Percentiles rank a stretch among this genome's conserved stretches.
phyloP scores from a whole-genome alignment of 2,888 invertebrate genomes.

The Euclidia mi region DNA sequence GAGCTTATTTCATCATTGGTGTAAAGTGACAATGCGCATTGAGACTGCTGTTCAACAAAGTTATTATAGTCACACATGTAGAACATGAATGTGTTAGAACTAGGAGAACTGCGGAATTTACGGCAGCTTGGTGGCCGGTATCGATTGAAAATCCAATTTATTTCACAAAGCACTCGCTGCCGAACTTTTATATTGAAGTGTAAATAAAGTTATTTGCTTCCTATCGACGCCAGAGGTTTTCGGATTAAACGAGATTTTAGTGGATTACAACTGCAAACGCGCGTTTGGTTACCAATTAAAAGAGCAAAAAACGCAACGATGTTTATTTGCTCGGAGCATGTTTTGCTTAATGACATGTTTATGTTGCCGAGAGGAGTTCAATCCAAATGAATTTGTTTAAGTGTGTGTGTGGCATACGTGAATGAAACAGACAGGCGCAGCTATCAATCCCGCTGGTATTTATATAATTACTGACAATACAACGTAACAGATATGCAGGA shows the following conservation, averaged over 20 bases:
- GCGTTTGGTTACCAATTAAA: neutral
- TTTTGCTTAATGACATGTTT: conserved; percentile 1
- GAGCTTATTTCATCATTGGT: conserved; percentile 21
- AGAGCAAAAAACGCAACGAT: no score
- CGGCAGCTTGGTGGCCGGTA: conserved; percentile 13
- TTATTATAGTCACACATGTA: conserved; percentile 25
- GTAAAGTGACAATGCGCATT: no score
- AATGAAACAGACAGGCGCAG: conserved; percentile 39
- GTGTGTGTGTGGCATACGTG: conserved; percentile 26
- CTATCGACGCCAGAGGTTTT: conserved; percentile 26
- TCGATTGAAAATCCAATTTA: conserved; percentile 43
- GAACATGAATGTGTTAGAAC: conserved; percentile 15
- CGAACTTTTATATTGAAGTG: conserved; percentile 23
- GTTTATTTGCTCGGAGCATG: neutral
- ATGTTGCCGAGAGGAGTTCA: neutral
- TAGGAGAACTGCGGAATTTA: conserved; percentile 3
- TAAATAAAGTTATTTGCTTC: conserved; percentile 44
- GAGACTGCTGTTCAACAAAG: no score
- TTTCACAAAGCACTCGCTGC: conserved; percentile 13
- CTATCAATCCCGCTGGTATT: conserved; percentile 42
- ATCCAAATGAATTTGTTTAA: conserved; percentile 37
- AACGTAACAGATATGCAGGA: conserved; percentile 57
- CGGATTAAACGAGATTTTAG: conserved; percentile 24
- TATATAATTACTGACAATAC: conserved; percentile 51
- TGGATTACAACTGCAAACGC: neutral